Conservation (phyloP, 1,140 invertebrate species). For the Drosophila willistoni region DNA sequence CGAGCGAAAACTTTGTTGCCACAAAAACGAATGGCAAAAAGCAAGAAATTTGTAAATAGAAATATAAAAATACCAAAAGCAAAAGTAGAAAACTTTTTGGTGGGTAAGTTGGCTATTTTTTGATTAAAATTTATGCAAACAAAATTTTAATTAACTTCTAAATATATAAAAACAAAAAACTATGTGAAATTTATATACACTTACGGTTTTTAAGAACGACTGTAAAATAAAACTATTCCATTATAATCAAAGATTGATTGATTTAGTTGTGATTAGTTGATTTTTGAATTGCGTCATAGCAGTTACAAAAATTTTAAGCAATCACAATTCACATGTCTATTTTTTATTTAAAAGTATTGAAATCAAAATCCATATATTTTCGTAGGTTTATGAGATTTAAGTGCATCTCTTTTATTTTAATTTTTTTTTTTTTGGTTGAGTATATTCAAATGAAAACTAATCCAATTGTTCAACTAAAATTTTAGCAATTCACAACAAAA, state of each 20-base stretch:
- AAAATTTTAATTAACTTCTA: slow-evolving; percentile 6
- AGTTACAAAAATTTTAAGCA: too few species aligned
- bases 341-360: too few species aligned
- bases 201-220: too few species aligned
- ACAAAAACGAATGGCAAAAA: slow-evolving; percentile 3
- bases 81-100: slow-evolving; percentile 1
- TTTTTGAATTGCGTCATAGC: too few species aligned
- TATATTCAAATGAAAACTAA: not conserved
- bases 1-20: slow-evolving; percentile 17
- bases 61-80: slow-evolving; percentile 6
- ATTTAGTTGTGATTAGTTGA: too few species aligned
- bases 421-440: too few species aligned
- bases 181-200: not conserved
- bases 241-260: too few species aligned
- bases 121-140: slow-evolving; percentile 7
- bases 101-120: not conserved
- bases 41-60: not conserved
- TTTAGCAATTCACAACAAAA: slow-evolving; percentile 33
- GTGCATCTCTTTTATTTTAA: not conserved
- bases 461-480: slow-evolving; percentile 1
- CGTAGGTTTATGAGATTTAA: not conserved
- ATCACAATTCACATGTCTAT: too few species aligned
- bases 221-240: too few species aligned
- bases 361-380: too few species aligned
- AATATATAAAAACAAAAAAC: not conserved